Conservation (phyloP, 2,113 vertebrate species). For the Miniopterus natalensis region DNA sequence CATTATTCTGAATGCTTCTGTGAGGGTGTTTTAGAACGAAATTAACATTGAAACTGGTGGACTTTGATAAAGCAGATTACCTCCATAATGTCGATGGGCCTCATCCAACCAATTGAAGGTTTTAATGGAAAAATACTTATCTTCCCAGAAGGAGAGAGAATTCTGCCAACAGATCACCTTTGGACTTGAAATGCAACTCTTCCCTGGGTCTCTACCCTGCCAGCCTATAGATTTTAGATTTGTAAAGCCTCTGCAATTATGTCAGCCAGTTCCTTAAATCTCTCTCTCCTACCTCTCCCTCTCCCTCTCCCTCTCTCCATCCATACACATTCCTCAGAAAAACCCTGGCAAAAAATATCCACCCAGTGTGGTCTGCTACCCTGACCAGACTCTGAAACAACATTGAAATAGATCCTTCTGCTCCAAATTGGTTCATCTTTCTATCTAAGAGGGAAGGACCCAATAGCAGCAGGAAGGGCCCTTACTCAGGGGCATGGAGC, state of each 20-base stretch:
- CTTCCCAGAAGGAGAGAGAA: not conserved
- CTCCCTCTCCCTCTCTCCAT: not conserved
- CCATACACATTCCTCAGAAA: not conserved
- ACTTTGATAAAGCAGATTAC: constrained; percentile 10
- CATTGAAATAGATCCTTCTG: not conserved
- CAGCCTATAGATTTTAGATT: not conserved
- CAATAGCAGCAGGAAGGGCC: not conserved
- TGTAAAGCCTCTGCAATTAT: not conserved
- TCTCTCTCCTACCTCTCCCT: not conserved
- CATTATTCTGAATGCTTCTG: not conserved
- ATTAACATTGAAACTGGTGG: not conserved
- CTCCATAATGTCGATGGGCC: not conserved
- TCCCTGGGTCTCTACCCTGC: not conserved
- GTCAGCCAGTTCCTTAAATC: not conserved
- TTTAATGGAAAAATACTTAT: not conserved
- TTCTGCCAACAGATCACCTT: not conserved
- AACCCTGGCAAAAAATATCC: not conserved
- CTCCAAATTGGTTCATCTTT: not conserved
- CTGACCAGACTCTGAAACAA: not conserved
- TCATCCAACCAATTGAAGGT: not conserved
- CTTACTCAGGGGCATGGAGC: not conserved
- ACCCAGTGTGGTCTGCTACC: not conserved
- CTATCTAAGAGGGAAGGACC: not conserved
- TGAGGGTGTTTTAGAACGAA: not conserved
- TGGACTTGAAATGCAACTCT: not conserved